Conservation (phyloP, 2,113 vertebrate genomes). For the Numida meleagris region DNA sequence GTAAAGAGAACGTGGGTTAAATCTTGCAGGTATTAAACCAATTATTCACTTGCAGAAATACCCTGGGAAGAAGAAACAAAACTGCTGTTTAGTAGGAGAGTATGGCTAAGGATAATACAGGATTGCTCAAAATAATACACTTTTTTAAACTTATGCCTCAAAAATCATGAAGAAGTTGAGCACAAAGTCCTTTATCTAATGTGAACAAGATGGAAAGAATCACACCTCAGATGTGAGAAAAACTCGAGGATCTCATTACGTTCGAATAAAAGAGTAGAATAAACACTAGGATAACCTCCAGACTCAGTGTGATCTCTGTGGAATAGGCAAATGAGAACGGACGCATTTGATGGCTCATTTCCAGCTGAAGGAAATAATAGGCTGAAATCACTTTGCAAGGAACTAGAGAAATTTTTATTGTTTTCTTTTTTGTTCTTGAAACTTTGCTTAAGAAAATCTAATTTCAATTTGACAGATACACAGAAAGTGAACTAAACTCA, state of each 20-base stretch:
- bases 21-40: neutral
- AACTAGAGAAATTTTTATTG: neutral
- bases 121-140: neutral
- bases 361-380: neutral
- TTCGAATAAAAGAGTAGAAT: neutral
- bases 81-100: neutral
- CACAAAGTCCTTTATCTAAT: neutral
- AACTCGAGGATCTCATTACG: neutral
- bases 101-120: neutral
- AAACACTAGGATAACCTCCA: neutral
- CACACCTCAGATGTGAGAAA: neutral
- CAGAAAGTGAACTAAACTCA: neutral
- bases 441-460: neutral
- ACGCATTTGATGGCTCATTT: conserved; percentile 1
- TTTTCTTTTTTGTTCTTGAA: neutral
- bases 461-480: neutral
- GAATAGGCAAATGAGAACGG: conserved; percentile 23
- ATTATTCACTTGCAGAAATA: neutral
- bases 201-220: neutral
- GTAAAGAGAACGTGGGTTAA: neutral
- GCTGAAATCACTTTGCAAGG: neutral
- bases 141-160: neutral
- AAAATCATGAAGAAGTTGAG: neutral
- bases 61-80: neutral
- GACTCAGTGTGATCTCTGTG: neutral